phyloP scores from a whole-genome alignment of 2,797 vertebrate genomes.

The Spheniscus humboldti region DNA sequence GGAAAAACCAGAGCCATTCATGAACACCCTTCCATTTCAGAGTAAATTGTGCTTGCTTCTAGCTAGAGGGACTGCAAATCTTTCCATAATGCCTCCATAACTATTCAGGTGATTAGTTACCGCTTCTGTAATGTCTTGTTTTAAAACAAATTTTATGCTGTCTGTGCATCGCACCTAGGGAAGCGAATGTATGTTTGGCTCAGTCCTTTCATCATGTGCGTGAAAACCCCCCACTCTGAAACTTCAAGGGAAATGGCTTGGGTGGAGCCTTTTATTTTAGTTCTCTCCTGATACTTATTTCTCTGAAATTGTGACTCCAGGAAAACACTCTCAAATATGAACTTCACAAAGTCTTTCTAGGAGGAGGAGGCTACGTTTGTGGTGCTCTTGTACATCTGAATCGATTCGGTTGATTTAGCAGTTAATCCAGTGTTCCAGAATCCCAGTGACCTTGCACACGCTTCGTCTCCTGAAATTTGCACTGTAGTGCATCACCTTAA shows the following conservation, averaged over 20 bases:
- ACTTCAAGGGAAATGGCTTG: not conserved
- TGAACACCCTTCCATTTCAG: not conserved
- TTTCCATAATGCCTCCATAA: not conserved
- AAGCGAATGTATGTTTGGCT: not conserved
- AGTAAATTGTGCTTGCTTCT: not conserved
- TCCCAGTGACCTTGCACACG: not conserved
- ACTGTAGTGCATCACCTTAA: not conserved
- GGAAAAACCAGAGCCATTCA: constrained; percentile 16
- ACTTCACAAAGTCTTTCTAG: not conserved
- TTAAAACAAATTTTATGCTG: not conserved
- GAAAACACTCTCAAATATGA: too few relatives aligned
- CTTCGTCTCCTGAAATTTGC: not conserved
- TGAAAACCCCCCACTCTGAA: not conserved
- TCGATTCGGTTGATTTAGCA: not conserved
- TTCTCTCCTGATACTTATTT: not conserved
- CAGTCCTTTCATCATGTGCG: not conserved
- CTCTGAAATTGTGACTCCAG: not conserved
- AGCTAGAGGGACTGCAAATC: not conserved
- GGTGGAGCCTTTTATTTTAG: not conserved
- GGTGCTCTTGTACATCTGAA: not conserved
- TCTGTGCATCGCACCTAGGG: not conserved
- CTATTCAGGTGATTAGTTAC: not conserved
- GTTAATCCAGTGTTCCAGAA: not conserved
- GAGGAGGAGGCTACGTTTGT: not conserved
- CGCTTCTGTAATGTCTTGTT: not conserved